A percentile compares a stretch with the other conserved stretches of the same genome.
Conservation (phyloP, 1,140 invertebrate genomes). For the Drosophila setifemur region DNA sequence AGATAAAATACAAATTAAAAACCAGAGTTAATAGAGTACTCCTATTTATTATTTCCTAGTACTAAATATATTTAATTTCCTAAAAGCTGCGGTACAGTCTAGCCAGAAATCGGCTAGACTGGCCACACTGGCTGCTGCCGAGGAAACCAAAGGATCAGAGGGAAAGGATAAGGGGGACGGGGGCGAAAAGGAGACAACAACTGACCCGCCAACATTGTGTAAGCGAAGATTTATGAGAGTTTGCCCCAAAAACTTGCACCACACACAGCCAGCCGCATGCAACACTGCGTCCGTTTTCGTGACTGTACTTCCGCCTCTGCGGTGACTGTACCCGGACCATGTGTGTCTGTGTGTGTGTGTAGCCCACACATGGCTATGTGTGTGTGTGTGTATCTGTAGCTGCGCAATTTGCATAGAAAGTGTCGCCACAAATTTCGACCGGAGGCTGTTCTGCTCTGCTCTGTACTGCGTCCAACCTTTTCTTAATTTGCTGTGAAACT, state of each 20-base stretch:
- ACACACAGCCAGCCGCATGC: conserved; percentile 14
- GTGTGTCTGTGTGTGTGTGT: background rate
- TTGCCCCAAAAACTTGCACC: conserved; percentile 62
- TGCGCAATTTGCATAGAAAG: conserved; percentile 73
- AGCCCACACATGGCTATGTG: background rate
- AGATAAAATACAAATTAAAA: background rate
- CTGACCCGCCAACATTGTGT: conserved; percentile 81
- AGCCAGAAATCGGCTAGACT: background rate
- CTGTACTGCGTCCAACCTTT: conserved; percentile 64
- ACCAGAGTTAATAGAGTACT: no score
- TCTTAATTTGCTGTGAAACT: conserved; percentile 81
- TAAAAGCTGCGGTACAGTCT: background rate
- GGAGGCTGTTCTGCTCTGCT: conserved; percentile 35
- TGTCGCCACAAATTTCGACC: conserved; percentile 67
- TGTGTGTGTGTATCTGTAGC: background rate
- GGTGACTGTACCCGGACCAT: conserved; percentile 56
- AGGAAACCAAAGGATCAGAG: background rate
- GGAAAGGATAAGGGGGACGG: background rate
- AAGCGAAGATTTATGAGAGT: conserved; percentile 77
- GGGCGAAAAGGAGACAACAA: conserved; percentile 17
- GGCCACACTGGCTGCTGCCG: conserved; percentile 9
- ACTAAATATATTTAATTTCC: no score
- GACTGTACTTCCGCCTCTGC: conserved; percentile 72
- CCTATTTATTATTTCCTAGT: no score
- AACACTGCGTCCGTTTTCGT: conserved; percentile 41